These are phyloP conservation scores for Taurulus bubalis DNA, from an alignment of 2,113 vertebrate genomes.

Conservation along the genomic window DNA sequence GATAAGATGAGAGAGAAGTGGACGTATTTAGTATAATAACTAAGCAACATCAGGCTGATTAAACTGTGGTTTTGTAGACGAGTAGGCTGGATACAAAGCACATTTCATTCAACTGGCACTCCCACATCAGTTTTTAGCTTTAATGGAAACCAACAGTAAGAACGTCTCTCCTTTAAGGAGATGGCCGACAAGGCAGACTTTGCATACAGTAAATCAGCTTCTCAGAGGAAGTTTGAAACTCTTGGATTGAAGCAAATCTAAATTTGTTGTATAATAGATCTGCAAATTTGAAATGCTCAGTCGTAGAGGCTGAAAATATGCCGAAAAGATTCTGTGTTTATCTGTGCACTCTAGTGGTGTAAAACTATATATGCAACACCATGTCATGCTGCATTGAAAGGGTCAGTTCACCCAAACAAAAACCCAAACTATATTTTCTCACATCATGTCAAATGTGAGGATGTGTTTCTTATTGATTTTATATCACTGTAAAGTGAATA, in stretches of 20 bases:
- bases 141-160: neutral
- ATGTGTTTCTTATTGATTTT: neutral
- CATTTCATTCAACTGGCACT: neutral
- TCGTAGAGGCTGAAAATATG: neutral
- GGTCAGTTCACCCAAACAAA: neutral
- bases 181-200: neutral
- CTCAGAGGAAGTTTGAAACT: neutral
- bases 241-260: neutral
- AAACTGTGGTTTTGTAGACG: neutral
- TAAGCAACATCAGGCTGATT: neutral
- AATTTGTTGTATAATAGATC: neutral
- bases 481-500: neutral
- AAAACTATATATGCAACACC: conserved; percentile 18
- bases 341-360: conserved; percentile 48
- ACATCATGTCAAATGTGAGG: neutral
- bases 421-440: neutral
- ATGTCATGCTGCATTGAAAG: neutral
- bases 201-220: neutral
- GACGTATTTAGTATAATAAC: neutral
- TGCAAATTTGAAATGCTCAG: neutral
- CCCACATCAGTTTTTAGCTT: neutral
- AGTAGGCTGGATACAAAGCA: neutral
- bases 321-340: neutral
- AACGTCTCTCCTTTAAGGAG: neutral
- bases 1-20: neutral